Conservation (phyloP, 2,888 invertebrate genomes). For the Nasonovia ribisnigri region DNA sequence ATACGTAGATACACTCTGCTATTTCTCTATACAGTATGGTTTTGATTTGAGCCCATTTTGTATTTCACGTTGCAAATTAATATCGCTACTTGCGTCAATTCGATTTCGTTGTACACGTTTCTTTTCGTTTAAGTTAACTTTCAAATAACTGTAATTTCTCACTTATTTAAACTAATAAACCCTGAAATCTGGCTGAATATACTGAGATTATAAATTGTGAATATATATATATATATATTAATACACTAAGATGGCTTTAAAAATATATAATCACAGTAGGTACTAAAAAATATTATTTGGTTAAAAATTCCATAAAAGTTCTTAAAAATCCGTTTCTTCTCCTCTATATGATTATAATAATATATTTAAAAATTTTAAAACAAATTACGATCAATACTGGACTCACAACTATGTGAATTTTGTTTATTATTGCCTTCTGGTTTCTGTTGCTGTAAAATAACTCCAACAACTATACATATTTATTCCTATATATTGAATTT, state of each 20-base stretch:
- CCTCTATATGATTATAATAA: background rate
- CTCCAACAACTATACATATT: background rate
- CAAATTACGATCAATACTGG: background rate
- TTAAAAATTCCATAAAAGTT: background rate
- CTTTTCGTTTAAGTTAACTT: background rate
- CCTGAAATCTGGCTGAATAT: background rate
- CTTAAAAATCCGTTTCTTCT: background rate
- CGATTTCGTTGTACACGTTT: background rate
- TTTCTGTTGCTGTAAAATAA: background rate
- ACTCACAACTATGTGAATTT: background rate
- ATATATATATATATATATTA: background rate
- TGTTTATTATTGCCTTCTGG: background rate
- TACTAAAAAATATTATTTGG: background rate
- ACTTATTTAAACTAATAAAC: background rate
- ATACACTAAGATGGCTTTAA: background rate
- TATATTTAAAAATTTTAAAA: background rate
- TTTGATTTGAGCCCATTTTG: background rate
- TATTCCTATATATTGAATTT: background rate
- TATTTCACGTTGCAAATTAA: background rate
- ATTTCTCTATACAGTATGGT: background rate
- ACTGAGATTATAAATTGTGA: background rate
- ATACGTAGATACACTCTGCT: background rate
- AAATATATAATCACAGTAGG: background rate
- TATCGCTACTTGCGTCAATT: background rate
- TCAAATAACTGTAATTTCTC: background rate